phyloP scores from a whole-genome alignment of 1,140 invertebrate species.

The Teleopsis dalmanni region DNA sequence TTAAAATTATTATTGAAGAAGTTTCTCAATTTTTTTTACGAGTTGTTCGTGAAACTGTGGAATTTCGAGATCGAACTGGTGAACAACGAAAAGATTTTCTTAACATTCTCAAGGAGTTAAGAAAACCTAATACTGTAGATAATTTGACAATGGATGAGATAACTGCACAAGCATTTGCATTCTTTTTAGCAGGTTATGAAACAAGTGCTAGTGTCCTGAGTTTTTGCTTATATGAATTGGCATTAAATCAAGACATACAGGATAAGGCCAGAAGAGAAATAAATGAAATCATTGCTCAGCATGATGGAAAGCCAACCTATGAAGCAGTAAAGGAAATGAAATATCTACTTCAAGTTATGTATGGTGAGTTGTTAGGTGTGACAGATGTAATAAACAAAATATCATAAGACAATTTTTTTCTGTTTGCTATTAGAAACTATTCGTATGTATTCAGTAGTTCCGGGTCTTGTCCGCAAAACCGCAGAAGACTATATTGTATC shows the following conservation, averaged over 20 bases:
- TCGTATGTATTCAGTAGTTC: slow-evolving; percentile 44
- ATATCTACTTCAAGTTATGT: slow-evolving; percentile 50
- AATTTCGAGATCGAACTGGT: slow-evolving; percentile 46
- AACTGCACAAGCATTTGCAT: slow-evolving; percentile 53
- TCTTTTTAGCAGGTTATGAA: slow-evolving; percentile 57
- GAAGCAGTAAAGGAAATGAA: slow-evolving; percentile 51
- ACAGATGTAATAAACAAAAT: too few relatives aligned
- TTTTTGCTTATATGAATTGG: slow-evolving; percentile 47
- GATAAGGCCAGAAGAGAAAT: slow-evolving; percentile 47
- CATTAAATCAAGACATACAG: slow-evolving; percentile 46
- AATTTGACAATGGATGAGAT: slow-evolving; percentile 27
- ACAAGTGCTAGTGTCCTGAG: slow-evolving; percentile 46
- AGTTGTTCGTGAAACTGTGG: slow-evolving; percentile 43
- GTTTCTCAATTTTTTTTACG: slow-evolving; percentile 46
- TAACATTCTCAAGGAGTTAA: slow-evolving; percentile 11
- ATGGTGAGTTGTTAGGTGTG: too few relatives aligned
- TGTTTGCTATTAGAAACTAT: slow-evolving; percentile 43
- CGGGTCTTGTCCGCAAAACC: slow-evolving; percentile 26
- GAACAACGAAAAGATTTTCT: slow-evolving; percentile 30
- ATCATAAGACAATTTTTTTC: background rate
- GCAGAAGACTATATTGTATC: slow-evolving; percentile 29
- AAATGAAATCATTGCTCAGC: slow-evolving; percentile 39
- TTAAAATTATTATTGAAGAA: slow-evolving; percentile 40
- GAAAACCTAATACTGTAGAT: slow-evolving; percentile 24
- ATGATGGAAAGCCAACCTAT: slow-evolving; percentile 49